A percentile compares a stretch with the other conserved stretches of the same genome.
These are phyloP conservation scores for Macroteleia sp. DNA, from an alignment of 2,888 invertebrate genomes.

Conservation along the genomic window DNA sequence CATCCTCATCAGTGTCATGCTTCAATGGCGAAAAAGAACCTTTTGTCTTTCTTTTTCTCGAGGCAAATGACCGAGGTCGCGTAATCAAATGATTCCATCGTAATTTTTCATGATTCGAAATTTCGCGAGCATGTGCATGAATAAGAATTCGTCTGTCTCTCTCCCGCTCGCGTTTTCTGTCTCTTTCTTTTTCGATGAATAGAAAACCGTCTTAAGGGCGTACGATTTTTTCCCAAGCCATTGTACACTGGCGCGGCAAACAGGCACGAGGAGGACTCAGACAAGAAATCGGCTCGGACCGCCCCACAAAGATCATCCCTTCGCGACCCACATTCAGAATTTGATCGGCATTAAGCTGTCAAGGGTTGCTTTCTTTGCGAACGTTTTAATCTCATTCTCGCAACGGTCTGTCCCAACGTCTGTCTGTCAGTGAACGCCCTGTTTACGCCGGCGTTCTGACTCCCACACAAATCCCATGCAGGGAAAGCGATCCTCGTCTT, in stretches of 20 bases:
- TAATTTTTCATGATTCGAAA: too few relatives aligned
- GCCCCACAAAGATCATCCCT: constrained; percentile 51
- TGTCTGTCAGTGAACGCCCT: constrained; percentile 73
- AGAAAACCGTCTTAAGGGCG: constrained; percentile 43
- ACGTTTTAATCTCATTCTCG: constrained; percentile 77
- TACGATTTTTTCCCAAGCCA: constrained; percentile 38
- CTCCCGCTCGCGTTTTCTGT: too few relatives aligned
- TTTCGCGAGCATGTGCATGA: too few relatives aligned
- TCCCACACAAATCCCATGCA: constrained; percentile 68
- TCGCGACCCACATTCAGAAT: constrained; percentile 77
- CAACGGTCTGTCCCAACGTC: constrained; percentile 75
- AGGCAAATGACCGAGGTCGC: too few relatives aligned
- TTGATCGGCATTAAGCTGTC: constrained; percentile 82
- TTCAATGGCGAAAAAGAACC: too few relatives aligned
- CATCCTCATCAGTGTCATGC: too few relatives aligned
- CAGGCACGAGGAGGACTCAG: constrained; percentile 29
- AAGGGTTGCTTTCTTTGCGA: constrained; percentile 77
- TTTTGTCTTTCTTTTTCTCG: too few relatives aligned
- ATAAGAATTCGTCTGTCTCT: too few relatives aligned
- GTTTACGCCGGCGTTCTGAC: constrained; percentile 78
- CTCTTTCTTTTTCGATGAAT: constrained; percentile 27
- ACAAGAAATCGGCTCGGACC: constrained; percentile 45
- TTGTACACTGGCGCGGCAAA: constrained; percentile 35
- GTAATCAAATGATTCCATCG: too few relatives aligned
- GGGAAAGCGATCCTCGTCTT: constrained; percentile 52